phyloP scores from a whole-genome alignment of 2,888 invertebrate genomes.

The Herminia tarsipennalis region DNA sequence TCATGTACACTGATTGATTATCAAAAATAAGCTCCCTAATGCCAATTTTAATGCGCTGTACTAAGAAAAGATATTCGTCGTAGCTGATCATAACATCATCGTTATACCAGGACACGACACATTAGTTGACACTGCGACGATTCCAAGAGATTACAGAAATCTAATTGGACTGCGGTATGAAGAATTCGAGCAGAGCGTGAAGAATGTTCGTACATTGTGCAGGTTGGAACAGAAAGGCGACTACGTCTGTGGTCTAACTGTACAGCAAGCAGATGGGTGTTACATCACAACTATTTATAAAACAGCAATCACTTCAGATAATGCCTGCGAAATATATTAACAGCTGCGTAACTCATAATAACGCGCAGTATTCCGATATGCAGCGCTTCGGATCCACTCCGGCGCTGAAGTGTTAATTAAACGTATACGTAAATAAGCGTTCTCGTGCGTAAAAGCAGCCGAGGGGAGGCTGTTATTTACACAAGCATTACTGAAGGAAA shows the following conservation, averaged over 20 bases:
- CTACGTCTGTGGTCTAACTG: constrained; percentile 64
- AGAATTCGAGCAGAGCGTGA: constrained; percentile 43
- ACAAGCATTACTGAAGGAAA: constrained; percentile 72
- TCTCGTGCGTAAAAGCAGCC: constrained; percentile 48
- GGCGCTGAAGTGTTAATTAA: constrained; percentile 69
- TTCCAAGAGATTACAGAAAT: too few species aligned
- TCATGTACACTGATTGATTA: too few species aligned
- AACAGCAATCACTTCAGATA: constrained; percentile 50
- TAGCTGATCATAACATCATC: too few species aligned
- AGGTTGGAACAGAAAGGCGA: too few species aligned
- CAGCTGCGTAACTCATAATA: constrained; percentile 41
- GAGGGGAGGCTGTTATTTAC: constrained; percentile 66
- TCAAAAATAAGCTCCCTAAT: too few species aligned
- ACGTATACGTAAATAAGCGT: constrained; percentile 66
- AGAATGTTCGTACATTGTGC: too few species aligned
- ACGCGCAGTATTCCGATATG: constrained; percentile 40
- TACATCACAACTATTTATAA: constrained; percentile 51
- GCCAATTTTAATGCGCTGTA: too few species aligned
- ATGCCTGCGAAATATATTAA: constrained; percentile 50
- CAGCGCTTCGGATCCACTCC: constrained; percentile 49
- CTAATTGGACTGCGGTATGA: constrained; percentile 25
- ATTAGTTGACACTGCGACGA: too few species aligned
- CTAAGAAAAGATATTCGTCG: too few species aligned
- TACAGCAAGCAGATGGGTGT: constrained; percentile 42
- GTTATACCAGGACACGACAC: too few species aligned